phyloP scores from a whole-genome alignment of 1,140 invertebrate genomes.

The Drosophila subobscura region DNA sequence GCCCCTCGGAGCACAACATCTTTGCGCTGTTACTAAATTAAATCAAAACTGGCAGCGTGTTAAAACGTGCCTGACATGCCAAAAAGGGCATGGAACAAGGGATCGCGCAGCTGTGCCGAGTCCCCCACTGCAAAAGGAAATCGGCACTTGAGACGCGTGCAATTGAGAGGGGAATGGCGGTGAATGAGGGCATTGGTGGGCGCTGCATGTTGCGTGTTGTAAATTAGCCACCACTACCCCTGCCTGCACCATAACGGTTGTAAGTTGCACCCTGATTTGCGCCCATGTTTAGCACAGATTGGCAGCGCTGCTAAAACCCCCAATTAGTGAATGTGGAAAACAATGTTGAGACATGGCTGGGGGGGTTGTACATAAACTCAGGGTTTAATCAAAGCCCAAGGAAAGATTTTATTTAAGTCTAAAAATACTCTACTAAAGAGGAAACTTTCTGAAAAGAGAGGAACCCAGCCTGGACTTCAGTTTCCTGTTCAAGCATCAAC shows the following conservation, averaged over 20 bases:
- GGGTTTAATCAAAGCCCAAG: too few species aligned
- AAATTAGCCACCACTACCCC: conserved; percentile 57
- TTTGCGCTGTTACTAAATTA: conserved; percentile 72
- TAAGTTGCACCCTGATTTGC: conserved; percentile 33
- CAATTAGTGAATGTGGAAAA: conserved; percentile 40
- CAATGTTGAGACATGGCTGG: not conserved
- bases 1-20: conserved; percentile 9
- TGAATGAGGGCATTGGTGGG: not conserved
- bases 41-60: conserved; percentile 79
- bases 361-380: not conserved
- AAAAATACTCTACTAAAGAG: too few species aligned
- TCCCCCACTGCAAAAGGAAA: conserved; percentile 51
- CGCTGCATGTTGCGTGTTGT: conserved; percentile 63
- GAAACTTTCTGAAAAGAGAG: too few species aligned
- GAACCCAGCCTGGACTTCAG: too few species aligned
- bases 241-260: conserved; percentile 51
- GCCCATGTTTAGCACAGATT: conserved; percentile 49
- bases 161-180: conserved; percentile 3
- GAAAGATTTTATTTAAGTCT: too few species aligned
- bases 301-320: conserved; percentile 23
- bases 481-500: not conserved
- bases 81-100: conserved; percentile 24
- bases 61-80: conserved; percentile 79
- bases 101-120: too few species aligned
- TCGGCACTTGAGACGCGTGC: conserved; percentile 72